Conservation (phyloP, 2,113 vertebrate species). For the Pipra filicauda region DNA sequence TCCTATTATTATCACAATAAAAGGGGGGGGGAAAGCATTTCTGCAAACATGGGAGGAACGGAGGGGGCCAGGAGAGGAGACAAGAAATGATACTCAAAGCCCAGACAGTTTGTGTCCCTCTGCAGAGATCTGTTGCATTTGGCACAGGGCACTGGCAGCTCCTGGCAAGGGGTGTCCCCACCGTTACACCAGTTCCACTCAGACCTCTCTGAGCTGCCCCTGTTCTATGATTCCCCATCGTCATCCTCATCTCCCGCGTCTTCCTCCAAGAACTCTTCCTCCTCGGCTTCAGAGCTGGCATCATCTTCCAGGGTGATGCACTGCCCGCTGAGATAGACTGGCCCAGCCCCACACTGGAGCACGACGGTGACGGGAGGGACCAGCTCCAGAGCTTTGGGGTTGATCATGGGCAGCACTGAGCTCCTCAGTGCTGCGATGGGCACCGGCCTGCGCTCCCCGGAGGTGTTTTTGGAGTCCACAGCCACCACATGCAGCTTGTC, state of each 20-base stretch:
- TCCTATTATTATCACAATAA: neutral
- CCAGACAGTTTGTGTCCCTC: neutral
- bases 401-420: constrained; percentile 65
- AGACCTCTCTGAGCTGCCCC: neutral
- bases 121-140: accelerated
- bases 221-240: accelerated
- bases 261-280: neutral
- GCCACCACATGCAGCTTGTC: constrained; percentile 71
- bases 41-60: accelerated
- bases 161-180: neutral
- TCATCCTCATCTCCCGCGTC: neutral
- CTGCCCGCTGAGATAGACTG: constrained; percentile 67
- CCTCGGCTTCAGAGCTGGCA: accelerated
- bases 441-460: neutral
- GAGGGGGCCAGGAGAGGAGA: neutral
- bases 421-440: constrained; percentile 54
- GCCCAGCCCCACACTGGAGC: constrained; percentile 66
- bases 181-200: neutral
- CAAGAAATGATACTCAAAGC: neutral
- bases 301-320: constrained; percentile 27
- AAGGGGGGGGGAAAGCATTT: neutral
- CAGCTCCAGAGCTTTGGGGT: constrained; percentile 64
- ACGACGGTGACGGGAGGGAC: constrained; percentile 67
- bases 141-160: neutral
- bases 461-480: constrained; percentile 25